phyloP scores from a whole-genome alignment of 2,888 invertebrate species.

The Drosophila histrio region DNA sequence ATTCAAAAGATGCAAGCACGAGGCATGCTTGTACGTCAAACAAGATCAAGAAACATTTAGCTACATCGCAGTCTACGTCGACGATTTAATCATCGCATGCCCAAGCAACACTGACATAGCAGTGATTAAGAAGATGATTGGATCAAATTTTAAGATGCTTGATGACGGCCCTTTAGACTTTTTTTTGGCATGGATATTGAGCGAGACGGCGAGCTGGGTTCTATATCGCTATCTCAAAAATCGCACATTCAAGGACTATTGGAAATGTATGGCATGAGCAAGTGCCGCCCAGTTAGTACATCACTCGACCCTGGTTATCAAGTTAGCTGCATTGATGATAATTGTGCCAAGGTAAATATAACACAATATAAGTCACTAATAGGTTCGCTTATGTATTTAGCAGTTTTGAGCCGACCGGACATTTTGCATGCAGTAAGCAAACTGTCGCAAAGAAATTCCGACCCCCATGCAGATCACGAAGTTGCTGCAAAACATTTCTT shows the following conservation, averaged over 20 bases:
- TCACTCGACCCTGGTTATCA: background rate
- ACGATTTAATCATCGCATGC: background rate
- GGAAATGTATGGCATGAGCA: background rate
- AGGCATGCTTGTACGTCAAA: background rate
- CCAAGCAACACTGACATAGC: background rate
- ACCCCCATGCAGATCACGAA: background rate
- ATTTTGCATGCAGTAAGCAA: background rate
- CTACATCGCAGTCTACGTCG: background rate
- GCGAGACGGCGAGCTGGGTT: background rate
- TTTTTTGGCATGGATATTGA: no score
- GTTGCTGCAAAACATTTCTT: slow-evolving; percentile 17
- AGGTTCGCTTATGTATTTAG: background rate
- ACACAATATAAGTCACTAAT: background rate
- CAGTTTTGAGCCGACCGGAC: background rate
- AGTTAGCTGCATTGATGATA: background rate
- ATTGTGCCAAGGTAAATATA: background rate
- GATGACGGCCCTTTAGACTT: no score
- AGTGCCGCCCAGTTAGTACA: background rate
- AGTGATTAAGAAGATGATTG: background rate
- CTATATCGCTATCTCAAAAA: background rate
- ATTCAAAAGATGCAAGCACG: background rate
- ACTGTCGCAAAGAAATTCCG: background rate
- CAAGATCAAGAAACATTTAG: background rate
- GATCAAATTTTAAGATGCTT: background rate
- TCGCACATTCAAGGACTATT: background rate